phyloP scores from a whole-genome alignment of 92 coral and sea anemone genomes.

The Desmophyllum pertusum region DNA sequence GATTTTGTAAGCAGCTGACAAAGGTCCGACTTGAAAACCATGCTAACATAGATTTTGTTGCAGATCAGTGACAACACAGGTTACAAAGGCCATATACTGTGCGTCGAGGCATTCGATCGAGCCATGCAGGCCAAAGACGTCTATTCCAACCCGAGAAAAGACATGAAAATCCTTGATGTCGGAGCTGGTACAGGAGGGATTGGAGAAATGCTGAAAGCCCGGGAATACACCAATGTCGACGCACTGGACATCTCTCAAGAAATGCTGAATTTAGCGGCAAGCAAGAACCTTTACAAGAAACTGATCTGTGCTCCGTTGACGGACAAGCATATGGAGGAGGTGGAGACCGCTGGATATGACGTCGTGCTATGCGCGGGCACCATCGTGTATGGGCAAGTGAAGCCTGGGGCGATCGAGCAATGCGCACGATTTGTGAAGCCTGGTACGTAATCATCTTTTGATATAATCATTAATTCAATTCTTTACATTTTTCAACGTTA shows the following conservation, averaged over 20 bases:
- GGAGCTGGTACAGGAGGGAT: slow-evolving; percentile 74
- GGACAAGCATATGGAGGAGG: slow-evolving; percentile 51
- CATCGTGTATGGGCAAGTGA: slow-evolving; percentile 55
- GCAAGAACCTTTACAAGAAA: slow-evolving; percentile 47
- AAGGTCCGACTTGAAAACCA: neutral
- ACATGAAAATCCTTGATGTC: slow-evolving; percentile 53
- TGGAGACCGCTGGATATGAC: slow-evolving; percentile 54
- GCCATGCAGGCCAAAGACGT: slow-evolving; percentile 10
- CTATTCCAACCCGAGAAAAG: neutral
- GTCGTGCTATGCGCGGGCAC: slow-evolving; percentile 47
- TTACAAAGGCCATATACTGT: slow-evolving; percentile 40
- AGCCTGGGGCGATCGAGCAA: slow-evolving; percentile 50
- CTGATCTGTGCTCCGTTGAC: slow-evolving; percentile 59
- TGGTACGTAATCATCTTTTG: slow-evolving; percentile 36
- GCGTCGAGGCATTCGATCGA: slow-evolving; percentile 38
- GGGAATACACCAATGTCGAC: slow-evolving; percentile 64
- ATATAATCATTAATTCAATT: neutral
- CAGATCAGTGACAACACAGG: slow-evolving; percentile 30
- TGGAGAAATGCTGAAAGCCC: slow-evolving; percentile 52
- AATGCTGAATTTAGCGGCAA: slow-evolving; percentile 54
- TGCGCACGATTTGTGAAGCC: slow-evolving; percentile 59
- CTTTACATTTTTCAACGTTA: too few species aligned
- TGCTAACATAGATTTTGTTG: neutral
- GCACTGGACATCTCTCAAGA: slow-evolving; percentile 68
- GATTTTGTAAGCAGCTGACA: too few species aligned